Percentiles rank a stretch among this genome's conserved stretches.
phyloP scores from a whole-genome alignment of 1,140 invertebrate species.

The Neocloeon triangulifer region DNA sequence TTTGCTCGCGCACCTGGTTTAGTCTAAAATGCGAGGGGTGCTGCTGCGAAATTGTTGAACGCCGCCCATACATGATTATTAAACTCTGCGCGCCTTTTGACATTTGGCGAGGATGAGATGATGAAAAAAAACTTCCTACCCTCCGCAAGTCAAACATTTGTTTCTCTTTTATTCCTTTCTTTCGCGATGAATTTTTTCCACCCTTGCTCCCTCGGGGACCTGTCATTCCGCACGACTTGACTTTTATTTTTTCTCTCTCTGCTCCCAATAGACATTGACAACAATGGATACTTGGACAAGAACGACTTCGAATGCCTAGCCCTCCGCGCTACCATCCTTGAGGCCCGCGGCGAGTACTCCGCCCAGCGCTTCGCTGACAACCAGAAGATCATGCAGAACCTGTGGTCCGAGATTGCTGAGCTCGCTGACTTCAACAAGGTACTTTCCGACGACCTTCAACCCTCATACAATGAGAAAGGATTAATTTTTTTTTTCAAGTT shows the following conservation, averaged over 20 bases:
- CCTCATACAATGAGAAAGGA: not conserved
- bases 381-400: constrained; percentile 52
- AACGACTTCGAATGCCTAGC: constrained; percentile 64
- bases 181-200: no score
- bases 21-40: not conserved
- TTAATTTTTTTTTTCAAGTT: not conserved
- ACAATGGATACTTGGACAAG: constrained; percentile 55
- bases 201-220: no score
- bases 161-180: no score
- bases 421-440: constrained; percentile 70
- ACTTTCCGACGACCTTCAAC: constrained; percentile 6
- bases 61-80: no score
- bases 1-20: not conserved
- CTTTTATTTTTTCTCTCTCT: constrained; percentile 6
- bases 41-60: no score
- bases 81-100: no score
- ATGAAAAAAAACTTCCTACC: no score
- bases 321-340: constrained; percentile 49
- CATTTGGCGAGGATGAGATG: no score
- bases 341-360: constrained; percentile 57
- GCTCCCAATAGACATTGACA: constrained; percentile 45
- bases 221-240: no score
- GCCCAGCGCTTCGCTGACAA: constrained; percentile 42
- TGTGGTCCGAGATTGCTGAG: constrained; percentile 65
- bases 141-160: no score